Base-by-base conservation (phyloP, 2,113 vertebrate species). In the Podarcis muralis region DNA sequence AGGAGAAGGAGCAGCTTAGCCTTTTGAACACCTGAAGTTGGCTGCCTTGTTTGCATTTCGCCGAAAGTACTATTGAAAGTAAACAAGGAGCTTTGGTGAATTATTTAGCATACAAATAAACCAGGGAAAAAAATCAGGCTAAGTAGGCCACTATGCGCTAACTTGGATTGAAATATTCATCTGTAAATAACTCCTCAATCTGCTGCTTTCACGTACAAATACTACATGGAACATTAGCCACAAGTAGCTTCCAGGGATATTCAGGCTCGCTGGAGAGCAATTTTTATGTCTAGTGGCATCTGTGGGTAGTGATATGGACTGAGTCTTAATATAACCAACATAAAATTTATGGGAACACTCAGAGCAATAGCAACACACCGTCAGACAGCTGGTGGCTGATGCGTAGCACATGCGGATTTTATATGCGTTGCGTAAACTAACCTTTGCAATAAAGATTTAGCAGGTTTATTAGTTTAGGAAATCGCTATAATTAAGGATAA, bases 401-500 rank as follows among this genome's bases (percentile, higher is more conserved):
- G 96, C 92, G 94, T 94, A 97, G 96, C 96, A 97, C 96, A 97
- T 96, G 96, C 95, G 87, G 96, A 86, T 98, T 98, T 98, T 98
- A 98, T 98, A 97, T 96, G 97, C 95, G 68, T 96, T 93, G 97
- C 95, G 97, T 98, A 97, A 98, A 98, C 98, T 98, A 98, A 98
- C 98, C 98, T 98, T 97, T 98, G 98, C 98, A 98, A 97, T 98
- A 98, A 98, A 98, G 98, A 98, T 97, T 98, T 97, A 98, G 97
- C 98, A 97, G 98, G 97, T 99, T 98, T 99, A 99, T 99, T 99
- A 98, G 98, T 98, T 98, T 97, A 98, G 98, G 98, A 98, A 98
- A 99, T 98, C 96, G 94, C 98, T 97, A 97, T 99, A 98, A 99
- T 98, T 99, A 99, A 97, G 98, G 98, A 98, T 99, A 99, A 99